phyloP scores from a whole-genome alignment of 2,113 vertebrate genomes.

The Cinclus mexicanus region DNA sequence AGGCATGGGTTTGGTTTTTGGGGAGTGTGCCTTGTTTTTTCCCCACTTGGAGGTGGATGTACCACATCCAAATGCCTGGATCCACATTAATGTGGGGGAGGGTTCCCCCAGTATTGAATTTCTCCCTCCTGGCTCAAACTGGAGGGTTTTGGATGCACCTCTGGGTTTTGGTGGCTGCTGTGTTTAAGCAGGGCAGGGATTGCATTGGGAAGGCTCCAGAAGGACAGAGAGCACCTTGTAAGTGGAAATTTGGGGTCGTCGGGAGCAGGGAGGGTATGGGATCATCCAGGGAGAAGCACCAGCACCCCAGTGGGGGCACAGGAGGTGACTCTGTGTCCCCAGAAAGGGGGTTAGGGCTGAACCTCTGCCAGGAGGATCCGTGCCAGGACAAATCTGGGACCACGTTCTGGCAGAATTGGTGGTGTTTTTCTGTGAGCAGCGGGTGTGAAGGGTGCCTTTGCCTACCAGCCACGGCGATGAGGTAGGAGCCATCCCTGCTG shows the following conservation, averaged over 20 bases:
- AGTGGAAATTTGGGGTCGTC: neutral
- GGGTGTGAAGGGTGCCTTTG: neutral
- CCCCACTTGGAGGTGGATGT: neutral
- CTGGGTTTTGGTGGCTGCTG: neutral
- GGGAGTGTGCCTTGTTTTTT: rapidly evolving
- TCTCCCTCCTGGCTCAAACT: neutral
- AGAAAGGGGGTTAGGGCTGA: neutral
- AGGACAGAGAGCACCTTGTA: neutral
- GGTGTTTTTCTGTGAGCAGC: rapidly evolving
- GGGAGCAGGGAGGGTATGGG: neutral
- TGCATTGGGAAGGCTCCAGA: neutral
- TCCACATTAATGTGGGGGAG: rapidly evolving
- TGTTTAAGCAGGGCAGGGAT: neutral
- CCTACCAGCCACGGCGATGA: conserved; percentile 90
- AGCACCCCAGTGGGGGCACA: neutral
- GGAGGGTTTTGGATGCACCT: neutral
- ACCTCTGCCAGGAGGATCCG: neutral
- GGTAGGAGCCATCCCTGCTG: conserved; percentile 89
- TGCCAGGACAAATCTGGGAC: neutral
- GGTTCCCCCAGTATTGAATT: rapidly evolving
- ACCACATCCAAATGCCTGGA: neutral
- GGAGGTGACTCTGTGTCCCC: neutral
- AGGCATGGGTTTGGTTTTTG: rapidly evolving
- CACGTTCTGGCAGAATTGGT: rapidly evolving
- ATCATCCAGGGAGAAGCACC: neutral